phyloP scores from a whole-genome alignment of 2,888 invertebrate species.

The Philonicus albiceps region DNA sequence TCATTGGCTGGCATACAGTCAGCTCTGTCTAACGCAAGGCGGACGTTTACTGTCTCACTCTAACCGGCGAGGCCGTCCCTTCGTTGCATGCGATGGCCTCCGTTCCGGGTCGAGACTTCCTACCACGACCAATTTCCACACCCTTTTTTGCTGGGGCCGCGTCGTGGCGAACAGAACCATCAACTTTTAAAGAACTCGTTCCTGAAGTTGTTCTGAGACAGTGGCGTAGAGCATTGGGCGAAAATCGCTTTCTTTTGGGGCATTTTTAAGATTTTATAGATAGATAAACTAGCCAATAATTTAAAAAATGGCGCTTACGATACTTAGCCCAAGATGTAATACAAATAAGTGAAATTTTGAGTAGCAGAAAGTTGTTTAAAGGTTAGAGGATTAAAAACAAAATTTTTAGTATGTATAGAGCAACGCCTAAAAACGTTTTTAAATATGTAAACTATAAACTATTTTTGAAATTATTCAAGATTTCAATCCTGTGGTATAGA shows the following conservation, averaged over 20 bases:
- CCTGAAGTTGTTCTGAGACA: neutral
- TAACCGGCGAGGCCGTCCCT: neutral
- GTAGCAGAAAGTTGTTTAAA: too few relatives aligned
- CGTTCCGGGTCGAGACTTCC: neutral
- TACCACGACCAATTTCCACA: neutral
- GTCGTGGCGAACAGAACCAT: neutral
- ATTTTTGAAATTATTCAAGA: too few relatives aligned
- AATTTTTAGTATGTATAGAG: too few relatives aligned
- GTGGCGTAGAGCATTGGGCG: neutral
- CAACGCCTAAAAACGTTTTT: too few relatives aligned
- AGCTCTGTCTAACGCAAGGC: neutral
- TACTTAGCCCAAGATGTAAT: too few relatives aligned
- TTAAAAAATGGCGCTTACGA: too few relatives aligned
- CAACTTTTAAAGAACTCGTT: slow-evolving; percentile 8
- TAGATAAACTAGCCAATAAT: neutral
- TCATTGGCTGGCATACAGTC: neutral
- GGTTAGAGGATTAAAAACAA: too few relatives aligned
- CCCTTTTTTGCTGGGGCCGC: slow-evolving; percentile 7
- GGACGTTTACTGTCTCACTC: neutral
- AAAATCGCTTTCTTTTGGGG: neutral
- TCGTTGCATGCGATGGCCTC: slow-evolving; percentile 1
- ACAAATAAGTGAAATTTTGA: too few relatives aligned
- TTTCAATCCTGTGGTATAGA: too few relatives aligned
- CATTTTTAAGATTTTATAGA: neutral
- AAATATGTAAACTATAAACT: too few relatives aligned